Conservation (phyloP, 2,888 invertebrate genomes). For the Alentia gelatinosa region DNA sequence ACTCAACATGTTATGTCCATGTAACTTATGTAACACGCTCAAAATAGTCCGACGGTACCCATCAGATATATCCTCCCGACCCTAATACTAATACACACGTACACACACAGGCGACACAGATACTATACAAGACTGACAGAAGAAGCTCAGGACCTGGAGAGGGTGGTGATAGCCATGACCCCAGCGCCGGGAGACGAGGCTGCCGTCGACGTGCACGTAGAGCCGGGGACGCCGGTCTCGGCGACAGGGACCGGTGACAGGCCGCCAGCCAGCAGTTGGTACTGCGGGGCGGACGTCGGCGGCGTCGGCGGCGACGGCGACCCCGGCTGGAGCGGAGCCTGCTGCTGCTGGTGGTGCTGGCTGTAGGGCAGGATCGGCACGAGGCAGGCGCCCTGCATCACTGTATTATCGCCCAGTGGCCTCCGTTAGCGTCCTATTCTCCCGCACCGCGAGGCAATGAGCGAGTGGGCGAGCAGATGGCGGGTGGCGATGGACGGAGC, state of each 20-base stretch:
- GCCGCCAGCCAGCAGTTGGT: conserved; percentile 10
- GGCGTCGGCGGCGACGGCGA: too few species aligned
- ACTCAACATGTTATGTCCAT: too few species aligned
- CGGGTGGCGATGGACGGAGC: too few species aligned
- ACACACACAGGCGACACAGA: background rate
- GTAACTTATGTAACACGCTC: too few species aligned
- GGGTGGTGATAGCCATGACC: conserved; percentile 12
- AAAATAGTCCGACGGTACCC: too few species aligned
- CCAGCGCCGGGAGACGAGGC: background rate
- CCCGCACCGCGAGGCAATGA: too few species aligned
- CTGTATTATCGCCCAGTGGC: background rate
- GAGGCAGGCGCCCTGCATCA: conserved; percentile 21
- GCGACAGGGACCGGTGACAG: background rate
- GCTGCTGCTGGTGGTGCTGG: conserved; percentile 20
- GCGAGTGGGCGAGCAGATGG: too few species aligned
- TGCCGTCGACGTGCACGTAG: background rate
- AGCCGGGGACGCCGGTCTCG: background rate
- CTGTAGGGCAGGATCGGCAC: conserved; percentile 34
- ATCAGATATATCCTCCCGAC: background rate
- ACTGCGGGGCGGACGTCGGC: background rate
- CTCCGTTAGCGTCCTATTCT: too few species aligned
- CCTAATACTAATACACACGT: background rate
- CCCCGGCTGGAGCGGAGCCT: background rate
- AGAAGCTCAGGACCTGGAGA: background rate
- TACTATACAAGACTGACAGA: too few species aligned